phyloP scores from a whole-genome alignment of 2,797 vertebrate species.

The Naso thynnoides region DNA sequence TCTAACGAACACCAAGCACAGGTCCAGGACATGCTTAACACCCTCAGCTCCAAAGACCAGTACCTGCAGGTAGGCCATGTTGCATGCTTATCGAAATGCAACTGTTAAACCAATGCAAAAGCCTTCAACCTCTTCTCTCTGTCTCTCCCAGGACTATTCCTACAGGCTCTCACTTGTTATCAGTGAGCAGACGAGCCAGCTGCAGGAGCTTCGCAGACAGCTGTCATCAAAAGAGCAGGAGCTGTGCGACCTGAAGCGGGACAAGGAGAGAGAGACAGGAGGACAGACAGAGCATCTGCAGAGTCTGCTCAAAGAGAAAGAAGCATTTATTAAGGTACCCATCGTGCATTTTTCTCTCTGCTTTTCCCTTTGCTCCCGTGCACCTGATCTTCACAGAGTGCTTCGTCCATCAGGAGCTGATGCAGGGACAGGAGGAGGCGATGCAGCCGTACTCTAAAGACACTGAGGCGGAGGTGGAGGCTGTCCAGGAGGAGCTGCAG shows the following conservation, averaged over 20 bases:
- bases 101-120: not conserved
- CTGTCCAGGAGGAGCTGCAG: constrained; percentile 90
- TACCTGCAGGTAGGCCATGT: constrained; percentile 81
- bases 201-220: constrained; percentile 89
- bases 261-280: constrained; percentile 70
- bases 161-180: constrained; percentile 89
- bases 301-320: constrained; percentile 85
- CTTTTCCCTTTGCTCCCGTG: not conserved
- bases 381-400: not conserved
- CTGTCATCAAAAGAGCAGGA: constrained; percentile 81
- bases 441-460: constrained; percentile 67
- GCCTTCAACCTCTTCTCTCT: not conserved
- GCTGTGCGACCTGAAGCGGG: constrained; percentile 70
- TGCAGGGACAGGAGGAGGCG: constrained; percentile 73
- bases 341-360: not conserved
- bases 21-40: constrained; percentile 88
- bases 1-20: constrained; percentile 88
- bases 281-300: constrained; percentile 72
- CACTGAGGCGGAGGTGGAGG: constrained; percentile 83
- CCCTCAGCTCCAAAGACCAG: constrained; percentile 88
- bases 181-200: constrained; percentile 87
- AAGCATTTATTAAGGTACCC: constrained; percentile 81
- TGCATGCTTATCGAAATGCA: not conserved
- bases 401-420: constrained; percentile 68
- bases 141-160: constrained; percentile 81